Base-by-base conservation (phyloP, 2,113 vertebrate species). In the Nesoenas mayeri region DNA sequence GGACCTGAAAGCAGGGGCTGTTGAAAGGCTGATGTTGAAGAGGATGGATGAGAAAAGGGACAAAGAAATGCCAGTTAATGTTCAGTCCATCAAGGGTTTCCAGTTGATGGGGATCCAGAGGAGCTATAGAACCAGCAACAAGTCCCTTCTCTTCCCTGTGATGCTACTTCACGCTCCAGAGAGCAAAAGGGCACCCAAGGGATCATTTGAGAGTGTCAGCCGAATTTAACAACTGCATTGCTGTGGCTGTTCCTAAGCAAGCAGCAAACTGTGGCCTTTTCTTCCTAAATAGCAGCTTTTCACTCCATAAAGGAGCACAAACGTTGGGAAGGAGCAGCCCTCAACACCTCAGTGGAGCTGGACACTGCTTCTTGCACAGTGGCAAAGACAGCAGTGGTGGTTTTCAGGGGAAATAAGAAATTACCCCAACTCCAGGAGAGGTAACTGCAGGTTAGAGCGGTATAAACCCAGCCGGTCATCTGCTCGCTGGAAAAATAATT, bases 361-460 rank as follows among this genome's bases (percentile, higher is more conserved):
- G 75, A 58, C 2, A 11, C 85, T 79, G 50, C 73, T 77, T 10
- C 81, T 88, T 31, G 61, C 34, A 62, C 42, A 1, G 58, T 54
- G 79, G 81, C 21, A 81, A 71, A 70, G 89, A 77, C 3, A 5
- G 85, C 36, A 87, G 64, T 2, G 1, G 77, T 67, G 72, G 54
- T 86, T 94, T 93, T 79, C 61, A 86, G 75, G 85, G 64, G 64
- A 93, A 94, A 82, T 77, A 28, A 86, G 79, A 73, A 79, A 57
- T 65, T 6, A 71, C 50, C 61, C 85, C 4, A 1, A 25, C 72
- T 93, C 79, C 75, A 93, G 79, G 51, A 93, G 93, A 93, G 86
- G 93, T 93, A 95, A 96, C 93, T 95, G 92, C 92, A 92, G 93
- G 84, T 96, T 96, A 95, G 92, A 89, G 93, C 79, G 91, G 81